Base-by-base conservation (phyloP, 2,113 vertebrate species). In the Rhineura floridana region DNA sequence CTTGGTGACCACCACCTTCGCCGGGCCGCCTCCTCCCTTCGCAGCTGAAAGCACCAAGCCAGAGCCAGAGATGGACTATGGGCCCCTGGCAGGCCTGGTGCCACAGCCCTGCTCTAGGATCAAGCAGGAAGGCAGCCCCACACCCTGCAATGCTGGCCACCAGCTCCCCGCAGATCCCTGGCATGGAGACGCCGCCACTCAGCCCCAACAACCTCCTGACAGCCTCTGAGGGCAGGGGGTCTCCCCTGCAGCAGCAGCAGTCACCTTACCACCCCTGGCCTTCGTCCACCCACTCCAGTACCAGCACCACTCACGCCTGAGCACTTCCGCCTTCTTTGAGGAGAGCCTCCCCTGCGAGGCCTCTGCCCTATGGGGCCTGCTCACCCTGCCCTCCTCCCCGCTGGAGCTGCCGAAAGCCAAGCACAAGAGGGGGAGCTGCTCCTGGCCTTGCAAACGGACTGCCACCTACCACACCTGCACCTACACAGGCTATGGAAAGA, bases 401-500 rank as follows among this genome's bases (percentile, higher is more conserved):
- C 95, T 98, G 91, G 98, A 98, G 94, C 94, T 99, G 77, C 94
- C 98, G 92, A 98, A 99, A 87, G 90, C 96, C 95, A 98, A 98
- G 92, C 98, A 98, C 0, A 98, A 98, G 91, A 96, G 98, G 10
- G 98, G 98, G 0, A 98, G 98, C 6, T 97, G 98, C 6, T 98
- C 98, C 6, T 99, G 98, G 98, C 98, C 98, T 0, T 97, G 98
- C 84, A 99, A 99, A 94, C 97, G 98, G 87, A 98, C 97, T 0
- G 98, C 98, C 69, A 97, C 98, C n/a, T n/a, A n/a, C 0, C 98
- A 99, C 95, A 98, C 98, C 19, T 99, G 98, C 95, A 98, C 97
- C 78, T 99, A 98, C 23, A 94, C 96, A 0, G 98, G 98, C 1
- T 99, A 98, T 6, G 98, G 98, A 28, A 99, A 99, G 95, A 99